A percentile compares a stretch with the other conserved stretches of the same genome.
These are phyloP conservation scores for Acanthis flammea DNA, from an alignment of 2,797 vertebrate species.

Conservation along the genomic window DNA sequence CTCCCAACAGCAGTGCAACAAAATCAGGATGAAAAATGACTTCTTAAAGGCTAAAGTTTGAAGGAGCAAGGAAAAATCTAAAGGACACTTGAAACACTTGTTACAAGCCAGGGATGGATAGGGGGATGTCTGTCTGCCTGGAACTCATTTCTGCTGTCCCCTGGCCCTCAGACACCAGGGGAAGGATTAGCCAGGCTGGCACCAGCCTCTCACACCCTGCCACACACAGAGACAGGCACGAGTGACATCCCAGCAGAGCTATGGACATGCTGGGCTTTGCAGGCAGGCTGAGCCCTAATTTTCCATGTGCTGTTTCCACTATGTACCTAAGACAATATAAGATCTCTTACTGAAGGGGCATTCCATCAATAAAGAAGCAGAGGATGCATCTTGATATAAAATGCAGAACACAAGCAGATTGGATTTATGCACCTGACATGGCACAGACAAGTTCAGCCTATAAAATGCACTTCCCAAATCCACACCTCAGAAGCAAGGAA, in stretches of 20 bases:
- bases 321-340: neutral
- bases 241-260: neutral
- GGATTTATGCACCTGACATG: accelerated
- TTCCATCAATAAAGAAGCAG: neutral
- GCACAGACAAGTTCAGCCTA: neutral
- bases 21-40: neutral
- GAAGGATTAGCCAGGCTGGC: neutral
- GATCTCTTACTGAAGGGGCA: neutral
- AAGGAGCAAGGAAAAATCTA: neutral
- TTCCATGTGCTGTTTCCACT: neutral
- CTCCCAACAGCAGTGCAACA: neutral
- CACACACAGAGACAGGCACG: neutral
- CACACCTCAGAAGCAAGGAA: neutral
- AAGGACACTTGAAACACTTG: neutral
- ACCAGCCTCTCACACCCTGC: neutral
- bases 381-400: neutral
- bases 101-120: neutral
- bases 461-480: neutral
- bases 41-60: neutral
- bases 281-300: neutral
- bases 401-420: neutral
- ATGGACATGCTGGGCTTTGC: accelerated
- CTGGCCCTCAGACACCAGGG: neutral
- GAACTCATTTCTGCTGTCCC: accelerated
- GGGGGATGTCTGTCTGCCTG: neutral